phyloP scores from a whole-genome alignment of 2,113 vertebrate genomes.

The Strix aluco region DNA sequence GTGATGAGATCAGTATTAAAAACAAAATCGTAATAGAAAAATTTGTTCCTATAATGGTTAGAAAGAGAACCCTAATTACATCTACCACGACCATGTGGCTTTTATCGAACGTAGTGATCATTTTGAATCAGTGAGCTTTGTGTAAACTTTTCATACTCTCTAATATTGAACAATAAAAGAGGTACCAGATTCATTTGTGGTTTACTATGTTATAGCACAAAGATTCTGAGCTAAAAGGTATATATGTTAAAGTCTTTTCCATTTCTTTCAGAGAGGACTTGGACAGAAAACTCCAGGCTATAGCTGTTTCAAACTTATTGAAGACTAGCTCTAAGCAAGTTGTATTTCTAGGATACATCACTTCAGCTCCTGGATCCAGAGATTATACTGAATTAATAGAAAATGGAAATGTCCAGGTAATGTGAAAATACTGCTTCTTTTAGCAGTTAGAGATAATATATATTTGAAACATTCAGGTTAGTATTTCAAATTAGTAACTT shows the following conservation, averaged over 20 bases:
- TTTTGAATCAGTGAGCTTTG: not conserved
- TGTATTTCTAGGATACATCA: conserved; percentile 77
- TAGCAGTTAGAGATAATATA: not conserved
- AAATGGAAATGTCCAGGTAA: conserved; percentile 75
- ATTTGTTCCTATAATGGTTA: not conserved
- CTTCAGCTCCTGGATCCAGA: conserved; percentile 77
- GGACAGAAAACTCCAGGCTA: conserved; percentile 77
- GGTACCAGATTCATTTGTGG: not conserved
- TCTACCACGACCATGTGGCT: not conserved
- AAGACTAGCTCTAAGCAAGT: conserved; percentile 68
- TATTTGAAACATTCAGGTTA: not conserved
- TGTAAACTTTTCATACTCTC: not conserved
- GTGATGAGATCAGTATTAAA: not conserved
- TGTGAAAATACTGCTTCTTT: not conserved
- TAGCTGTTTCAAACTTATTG: conserved; percentile 73
- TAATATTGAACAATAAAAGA: not conserved
- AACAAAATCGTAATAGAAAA: not conserved
- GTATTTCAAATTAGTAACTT: not conserved
- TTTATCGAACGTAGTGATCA: not conserved
- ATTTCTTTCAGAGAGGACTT: conserved; percentile 75
- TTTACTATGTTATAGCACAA: not conserved
- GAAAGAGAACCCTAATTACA: not conserved
- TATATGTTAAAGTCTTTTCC: not conserved
- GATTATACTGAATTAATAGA: conserved; percentile 74
- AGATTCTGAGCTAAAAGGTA: not conserved